phyloP scores from a whole-genome alignment of 2,113 vertebrate genomes.

The Dipodomys merriami region DNA sequence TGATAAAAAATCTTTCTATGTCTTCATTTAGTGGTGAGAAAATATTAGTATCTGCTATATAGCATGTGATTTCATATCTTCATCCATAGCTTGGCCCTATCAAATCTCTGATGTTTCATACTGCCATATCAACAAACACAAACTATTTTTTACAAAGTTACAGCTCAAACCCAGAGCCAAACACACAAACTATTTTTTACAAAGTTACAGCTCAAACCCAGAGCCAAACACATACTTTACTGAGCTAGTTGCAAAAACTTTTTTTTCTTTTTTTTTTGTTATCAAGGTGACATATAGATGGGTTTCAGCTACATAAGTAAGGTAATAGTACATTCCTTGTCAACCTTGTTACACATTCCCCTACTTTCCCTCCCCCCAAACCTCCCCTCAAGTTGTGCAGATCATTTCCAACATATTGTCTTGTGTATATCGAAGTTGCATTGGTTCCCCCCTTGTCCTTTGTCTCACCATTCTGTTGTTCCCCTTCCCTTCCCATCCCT shows the following conservation, averaged over 20 bases:
- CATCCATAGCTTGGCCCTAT: neutral
- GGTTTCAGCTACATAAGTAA: too few relatives aligned
- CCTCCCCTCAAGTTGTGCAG: too few relatives aligned
- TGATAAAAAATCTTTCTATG: neutral
- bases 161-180: neutral
- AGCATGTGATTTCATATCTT: conserved; percentile 5
- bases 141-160: neutral
- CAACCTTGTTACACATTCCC: too few relatives aligned
- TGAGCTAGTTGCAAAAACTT: neutral
- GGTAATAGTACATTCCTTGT: too few relatives aligned
- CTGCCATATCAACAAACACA: neutral
- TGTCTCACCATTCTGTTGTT: too few relatives aligned
- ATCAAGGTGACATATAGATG: too few relatives aligned
- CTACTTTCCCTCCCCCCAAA: too few relatives aligned
- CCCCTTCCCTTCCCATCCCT: too few relatives aligned
- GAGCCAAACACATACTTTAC: neutral
- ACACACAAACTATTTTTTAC: neutral
- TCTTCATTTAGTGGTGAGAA: neutral
- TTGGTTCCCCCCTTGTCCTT: too few relatives aligned
- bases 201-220: neutral
- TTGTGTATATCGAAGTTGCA: too few relatives aligned
- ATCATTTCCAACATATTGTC: too few relatives aligned
- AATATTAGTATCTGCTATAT: neutral
- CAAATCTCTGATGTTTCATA: conserved; percentile 9
- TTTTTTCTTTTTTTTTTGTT: neutral